Percentiles rank a stretch among this genome's conserved stretches.
Conservation (phyloP, 2,797 vertebrate genomes). For the Notamacropus eugenii region DNA sequence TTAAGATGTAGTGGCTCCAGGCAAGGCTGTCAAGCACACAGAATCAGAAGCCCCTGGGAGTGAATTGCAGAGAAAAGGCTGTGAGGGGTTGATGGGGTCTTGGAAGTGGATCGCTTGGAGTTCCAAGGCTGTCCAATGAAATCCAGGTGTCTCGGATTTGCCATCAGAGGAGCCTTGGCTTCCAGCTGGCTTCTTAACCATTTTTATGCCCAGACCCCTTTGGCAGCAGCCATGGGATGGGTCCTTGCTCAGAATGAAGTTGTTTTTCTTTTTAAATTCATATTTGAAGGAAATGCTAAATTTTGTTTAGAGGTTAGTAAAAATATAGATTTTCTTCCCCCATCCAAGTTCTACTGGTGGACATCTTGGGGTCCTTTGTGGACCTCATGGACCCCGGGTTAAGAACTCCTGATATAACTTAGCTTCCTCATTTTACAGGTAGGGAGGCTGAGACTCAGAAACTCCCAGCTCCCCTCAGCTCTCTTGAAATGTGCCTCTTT, state of each 20-base stretch:
- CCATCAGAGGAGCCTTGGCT: neutral
- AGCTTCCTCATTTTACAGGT: neutral
- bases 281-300: neutral
- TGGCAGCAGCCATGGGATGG: neutral
- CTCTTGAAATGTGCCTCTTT: neutral
- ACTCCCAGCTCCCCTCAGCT: too few species aligned
- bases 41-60: neutral
- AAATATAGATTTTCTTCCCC: neutral
- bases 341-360: neutral
- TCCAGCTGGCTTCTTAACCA: neutral
- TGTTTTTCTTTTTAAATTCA: neutral
- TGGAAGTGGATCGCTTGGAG: neutral
- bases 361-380: neutral
- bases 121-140: neutral
- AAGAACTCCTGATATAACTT: neutral
- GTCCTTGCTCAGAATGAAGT: neutral
- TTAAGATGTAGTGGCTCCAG: neutral
- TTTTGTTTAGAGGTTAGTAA: neutral
- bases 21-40: neutral
- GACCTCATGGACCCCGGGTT: neutral
- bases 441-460: neutral
- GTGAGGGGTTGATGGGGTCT: neutral
- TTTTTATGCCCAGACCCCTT: neutral
- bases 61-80: neutral
- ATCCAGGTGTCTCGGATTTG: neutral